Conservation (phyloP, 2,113 vertebrate genomes). For the Dascyllus trimaculatus region DNA sequence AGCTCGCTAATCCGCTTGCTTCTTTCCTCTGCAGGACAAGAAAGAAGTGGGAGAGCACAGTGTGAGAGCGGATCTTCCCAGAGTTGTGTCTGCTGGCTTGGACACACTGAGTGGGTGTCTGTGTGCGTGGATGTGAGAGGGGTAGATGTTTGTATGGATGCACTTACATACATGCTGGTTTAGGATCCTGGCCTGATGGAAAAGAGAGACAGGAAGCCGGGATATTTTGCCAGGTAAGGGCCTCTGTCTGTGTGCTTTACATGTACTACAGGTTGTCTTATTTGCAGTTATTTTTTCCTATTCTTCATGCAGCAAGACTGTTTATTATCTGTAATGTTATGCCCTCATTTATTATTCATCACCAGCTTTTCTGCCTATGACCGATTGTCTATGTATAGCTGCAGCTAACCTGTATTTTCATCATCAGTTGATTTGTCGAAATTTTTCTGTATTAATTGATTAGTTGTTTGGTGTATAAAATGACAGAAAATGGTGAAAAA, state of each 20-base stretch:
- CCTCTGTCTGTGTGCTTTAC: background rate
- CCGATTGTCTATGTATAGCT: too few relatives aligned
- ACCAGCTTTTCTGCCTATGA: too few relatives aligned
- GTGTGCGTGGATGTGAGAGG: background rate
- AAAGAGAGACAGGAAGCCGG: slow-evolving; percentile 81
- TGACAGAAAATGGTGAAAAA: too few relatives aligned
- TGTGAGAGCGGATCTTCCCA: slow-evolving; percentile 43
- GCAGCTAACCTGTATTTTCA: too few relatives aligned
- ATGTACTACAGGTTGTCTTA: background rate
- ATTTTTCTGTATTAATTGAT: too few relatives aligned
- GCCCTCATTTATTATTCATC: too few relatives aligned
- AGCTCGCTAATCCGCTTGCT: slow-evolving; percentile 38
- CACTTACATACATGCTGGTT: slow-evolving; percentile 43
- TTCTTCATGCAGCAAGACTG: background rate
- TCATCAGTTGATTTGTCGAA: too few relatives aligned
- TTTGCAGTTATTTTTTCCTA: background rate
- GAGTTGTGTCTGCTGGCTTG: slow-evolving; percentile 43
- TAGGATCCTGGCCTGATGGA: slow-evolving; percentile 77
- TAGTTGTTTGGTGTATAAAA: too few relatives aligned
- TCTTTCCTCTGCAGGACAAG: slow-evolving; percentile 55
- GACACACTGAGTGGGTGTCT: slow-evolving; percentile 17
- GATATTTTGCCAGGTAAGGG: slow-evolving; percentile 83
- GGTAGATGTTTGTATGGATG: slow-evolving; percentile 53
- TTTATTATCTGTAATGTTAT: background rate
- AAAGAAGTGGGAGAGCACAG: slow-evolving; percentile 8